A percentile compares a stretch with the other conserved stretches of the same genome.
These are phyloP conservation scores for Rhagonycha lutea DNA, from an alignment of 2,888 invertebrate species.

Conservation along the genomic window DNA sequence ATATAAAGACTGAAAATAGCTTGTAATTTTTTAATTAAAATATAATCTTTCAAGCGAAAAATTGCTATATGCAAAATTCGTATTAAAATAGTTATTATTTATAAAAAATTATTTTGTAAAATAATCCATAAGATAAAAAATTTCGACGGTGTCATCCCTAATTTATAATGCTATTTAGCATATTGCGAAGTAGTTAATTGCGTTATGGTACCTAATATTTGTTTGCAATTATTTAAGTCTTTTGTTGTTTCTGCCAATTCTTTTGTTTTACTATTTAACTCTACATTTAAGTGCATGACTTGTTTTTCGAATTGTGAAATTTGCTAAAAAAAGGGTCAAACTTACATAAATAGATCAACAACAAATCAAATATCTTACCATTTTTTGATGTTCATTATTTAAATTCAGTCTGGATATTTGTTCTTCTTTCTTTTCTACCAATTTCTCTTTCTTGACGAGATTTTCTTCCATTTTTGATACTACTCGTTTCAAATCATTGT, in stretches of 20 bases:
- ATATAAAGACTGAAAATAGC: no score
- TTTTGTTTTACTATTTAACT: constrained; percentile 36
- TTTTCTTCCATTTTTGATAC: constrained; percentile 47
- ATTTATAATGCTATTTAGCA: background rate
- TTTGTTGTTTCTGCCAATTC: constrained; percentile 41
- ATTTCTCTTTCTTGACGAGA: constrained; percentile 45
- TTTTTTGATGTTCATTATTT: constrained; percentile 42
- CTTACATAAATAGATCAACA: background rate
- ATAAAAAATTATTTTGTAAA: background rate
- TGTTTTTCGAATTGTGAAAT: constrained; percentile 41
- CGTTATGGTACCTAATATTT: constrained; percentile 48
- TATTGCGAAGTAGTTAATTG: constrained; percentile 39
- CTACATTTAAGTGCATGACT: constrained; percentile 34
- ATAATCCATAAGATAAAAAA: background rate
- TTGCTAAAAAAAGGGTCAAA: constrained; percentile 39
- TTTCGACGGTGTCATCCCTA: background rate
- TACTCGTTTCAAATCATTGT: constrained; percentile 39
- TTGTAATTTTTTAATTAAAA: no score
- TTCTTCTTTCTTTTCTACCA: constrained; percentile 46
- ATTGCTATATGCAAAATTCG: background rate
- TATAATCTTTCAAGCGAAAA: background rate
- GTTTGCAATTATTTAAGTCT: constrained; percentile 40
- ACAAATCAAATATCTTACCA: constrained; percentile 37
- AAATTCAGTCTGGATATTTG: constrained; percentile 38
- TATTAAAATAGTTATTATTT: background rate